A percentile compares a stretch with the other conserved stretches of the same genome.
Conservation (phyloP, 2,797 vertebrate species). For the Hypotaenidia philippensis region DNA sequence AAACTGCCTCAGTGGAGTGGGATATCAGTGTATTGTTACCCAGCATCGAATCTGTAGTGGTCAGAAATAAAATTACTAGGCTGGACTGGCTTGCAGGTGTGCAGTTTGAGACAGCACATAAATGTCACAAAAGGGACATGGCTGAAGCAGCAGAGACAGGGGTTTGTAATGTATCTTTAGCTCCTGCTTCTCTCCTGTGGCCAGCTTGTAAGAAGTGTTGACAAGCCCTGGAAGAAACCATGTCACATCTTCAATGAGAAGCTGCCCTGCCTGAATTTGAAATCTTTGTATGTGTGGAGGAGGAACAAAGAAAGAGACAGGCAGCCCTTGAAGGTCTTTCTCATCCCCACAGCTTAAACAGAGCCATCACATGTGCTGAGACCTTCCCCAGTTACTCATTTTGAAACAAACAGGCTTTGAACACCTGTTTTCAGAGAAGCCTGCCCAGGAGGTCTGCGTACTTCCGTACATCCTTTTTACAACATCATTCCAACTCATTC, state of each 20-base stretch:
- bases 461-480: not conserved
- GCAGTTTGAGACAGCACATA: not conserved
- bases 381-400: not conserved
- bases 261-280: not conserved
- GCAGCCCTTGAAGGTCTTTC: not conserved
- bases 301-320: not conserved
- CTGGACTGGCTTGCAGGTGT: not conserved
- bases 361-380: not conserved
- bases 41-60: not conserved
- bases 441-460: not conserved
- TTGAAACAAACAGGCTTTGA: slow-evolving; percentile 18
- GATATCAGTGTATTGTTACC: not conserved
- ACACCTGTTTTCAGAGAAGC: not conserved
- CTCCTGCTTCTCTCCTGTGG: not conserved
- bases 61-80: not conserved
- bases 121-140: not conserved
- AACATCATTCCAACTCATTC: not conserved
- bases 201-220: not conserved
- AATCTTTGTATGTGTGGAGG: not conserved
- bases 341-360: not conserved
- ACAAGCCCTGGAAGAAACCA: not conserved
- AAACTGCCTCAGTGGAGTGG: not conserved
- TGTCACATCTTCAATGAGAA: not conserved
- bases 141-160: not conserved
- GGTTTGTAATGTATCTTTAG: not conserved